Percentiles rank a stretch among this genome's conserved stretches.
phyloP scores from a whole-genome alignment of 1,140 invertebrate species.

The Magallana gigas region DNA sequence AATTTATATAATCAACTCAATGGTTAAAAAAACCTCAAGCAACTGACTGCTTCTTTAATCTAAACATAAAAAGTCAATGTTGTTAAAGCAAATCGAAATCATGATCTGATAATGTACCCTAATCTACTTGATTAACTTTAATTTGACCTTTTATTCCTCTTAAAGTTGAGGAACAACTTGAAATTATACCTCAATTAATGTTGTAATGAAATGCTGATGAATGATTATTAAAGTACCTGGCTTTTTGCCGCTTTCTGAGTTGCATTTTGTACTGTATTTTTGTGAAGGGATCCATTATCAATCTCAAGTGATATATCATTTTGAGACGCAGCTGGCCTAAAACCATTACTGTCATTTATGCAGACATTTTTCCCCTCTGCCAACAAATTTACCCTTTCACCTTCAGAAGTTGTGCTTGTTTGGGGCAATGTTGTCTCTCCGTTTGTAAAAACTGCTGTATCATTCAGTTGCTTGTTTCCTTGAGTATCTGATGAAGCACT shows the following conservation, averaged over 20 bases:
- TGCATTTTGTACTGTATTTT: background rate
- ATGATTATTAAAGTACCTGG: background rate
- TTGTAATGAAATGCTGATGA: background rate
- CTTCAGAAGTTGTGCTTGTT: background rate
- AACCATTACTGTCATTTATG: background rate
- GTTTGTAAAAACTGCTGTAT: background rate
- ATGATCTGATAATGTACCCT: no score
- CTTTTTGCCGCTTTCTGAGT: background rate
- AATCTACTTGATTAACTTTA: no score
- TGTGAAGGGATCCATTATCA: background rate
- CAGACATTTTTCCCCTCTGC: background rate
- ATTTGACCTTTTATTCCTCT: no score
- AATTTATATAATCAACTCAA: no score
- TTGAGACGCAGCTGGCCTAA: background rate
- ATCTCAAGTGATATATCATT: background rate
- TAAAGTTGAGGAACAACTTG: no score
- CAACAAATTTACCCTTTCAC: background rate
- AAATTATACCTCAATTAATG: background rate
- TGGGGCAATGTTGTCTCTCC: background rate
- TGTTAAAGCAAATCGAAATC: no score
- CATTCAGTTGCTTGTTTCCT: background rate
- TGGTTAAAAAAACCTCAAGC: no score
- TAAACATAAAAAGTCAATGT: no score
- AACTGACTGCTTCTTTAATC: no score
- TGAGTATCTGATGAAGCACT: background rate